Evolutionary conservation across 92 coral and sea anemone genomes (phyloP).

Genomic region (Phymanthus crucifer): DNA sequence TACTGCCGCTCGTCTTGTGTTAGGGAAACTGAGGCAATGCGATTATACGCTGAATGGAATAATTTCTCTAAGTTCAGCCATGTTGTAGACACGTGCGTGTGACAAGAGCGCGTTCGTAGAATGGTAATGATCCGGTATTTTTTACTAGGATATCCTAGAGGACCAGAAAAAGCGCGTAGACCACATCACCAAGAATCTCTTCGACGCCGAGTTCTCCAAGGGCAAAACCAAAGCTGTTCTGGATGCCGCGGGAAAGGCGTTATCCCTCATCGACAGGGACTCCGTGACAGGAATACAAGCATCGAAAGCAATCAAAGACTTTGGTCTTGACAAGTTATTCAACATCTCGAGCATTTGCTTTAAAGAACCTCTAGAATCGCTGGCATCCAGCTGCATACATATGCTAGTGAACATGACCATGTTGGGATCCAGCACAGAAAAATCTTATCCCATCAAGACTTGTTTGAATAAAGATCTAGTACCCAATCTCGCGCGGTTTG

Average conservation of each 20-base stretch:
- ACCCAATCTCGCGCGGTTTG: conserved; percentile 83
- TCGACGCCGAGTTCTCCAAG: conserved; percentile 89
- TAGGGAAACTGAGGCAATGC: too few species aligned
- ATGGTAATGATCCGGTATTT: background rate
- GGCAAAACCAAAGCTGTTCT: conserved; percentile 97
- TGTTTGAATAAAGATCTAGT: conserved; percentile 88
- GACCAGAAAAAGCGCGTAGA: conserved; percentile 71
- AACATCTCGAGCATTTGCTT: conserved; percentile 71
- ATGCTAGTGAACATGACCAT: conserved; percentile 76
- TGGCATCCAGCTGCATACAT: conserved; percentile 85
- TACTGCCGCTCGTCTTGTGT: background rate
- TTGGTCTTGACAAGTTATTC: conserved; percentile 76
- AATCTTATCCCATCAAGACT: conserved; percentile 65
- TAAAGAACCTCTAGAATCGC: conserved; percentile 77
- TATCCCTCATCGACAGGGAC: conserved; percentile 88
- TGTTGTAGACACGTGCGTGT: too few species aligned
- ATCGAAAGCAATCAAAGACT: conserved; percentile 78
- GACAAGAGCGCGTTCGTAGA: too few species aligned
- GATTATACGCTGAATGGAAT: too few species aligned
- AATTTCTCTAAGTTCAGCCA: too few species aligned
- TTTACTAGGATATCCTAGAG: conserved; percentile 61
- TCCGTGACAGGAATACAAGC: conserved; percentile 84
- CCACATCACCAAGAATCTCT: conserved; percentile 58
- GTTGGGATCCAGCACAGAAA: conserved; percentile 50
- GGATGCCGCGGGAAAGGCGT: conserved; percentile 94